Evolutionary conservation across 2,113 vertebrate genomes (phyloP), one percentile per base, ranked within the genome.

Genomic region (Macaca nemestrina): DNA sequence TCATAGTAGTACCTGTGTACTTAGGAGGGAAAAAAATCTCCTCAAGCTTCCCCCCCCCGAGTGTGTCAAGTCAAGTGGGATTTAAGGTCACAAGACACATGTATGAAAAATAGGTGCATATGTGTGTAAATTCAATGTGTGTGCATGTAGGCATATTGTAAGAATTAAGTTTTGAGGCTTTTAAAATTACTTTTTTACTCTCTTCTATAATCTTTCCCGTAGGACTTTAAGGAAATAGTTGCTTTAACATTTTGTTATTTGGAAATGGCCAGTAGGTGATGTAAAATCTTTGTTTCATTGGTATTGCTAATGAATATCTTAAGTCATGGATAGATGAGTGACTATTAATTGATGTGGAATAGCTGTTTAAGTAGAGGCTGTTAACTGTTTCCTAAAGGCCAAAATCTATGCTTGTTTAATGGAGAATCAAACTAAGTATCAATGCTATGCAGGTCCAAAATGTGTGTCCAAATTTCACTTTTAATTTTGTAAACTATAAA

Each of bases 211-310:
- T 70, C 30, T 81, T 83, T 70, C 73, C 45, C 14, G 3, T 10
- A 48, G n/a, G 14, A 96, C n/a, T 78, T 85, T 89, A 86, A 93
- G 73, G 82, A 92, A 85, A 17, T 86, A 81, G 14, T 94, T 85
- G 35, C 25, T 79, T 85, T 95, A 67, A 70, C n/a, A 59, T 81
- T 79, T 82, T 94, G 7, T 83, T 88, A 89, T 64, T 95, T 90
- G 88, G 81, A 88, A 95, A 93, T 68, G 35, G 32, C 59, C 23
- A 52, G 25, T 72, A 61, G 50, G 30, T 80, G 32, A 70, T 78
- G 55, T 73, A 50, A 92, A 88, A 83, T 11, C 12, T 82, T 9
- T 35, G 16, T 79, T 88, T 97, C 72, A 43, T 40, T 43, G 8
- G 5, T 22, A 23, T 78, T 68, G 7, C 20, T 90, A 43, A 76